These are phyloP conservation scores for Agriopis leucophaearia DNA, from an alignment of 2,888 invertebrate genomes.

Conservation along the genomic window DNA sequence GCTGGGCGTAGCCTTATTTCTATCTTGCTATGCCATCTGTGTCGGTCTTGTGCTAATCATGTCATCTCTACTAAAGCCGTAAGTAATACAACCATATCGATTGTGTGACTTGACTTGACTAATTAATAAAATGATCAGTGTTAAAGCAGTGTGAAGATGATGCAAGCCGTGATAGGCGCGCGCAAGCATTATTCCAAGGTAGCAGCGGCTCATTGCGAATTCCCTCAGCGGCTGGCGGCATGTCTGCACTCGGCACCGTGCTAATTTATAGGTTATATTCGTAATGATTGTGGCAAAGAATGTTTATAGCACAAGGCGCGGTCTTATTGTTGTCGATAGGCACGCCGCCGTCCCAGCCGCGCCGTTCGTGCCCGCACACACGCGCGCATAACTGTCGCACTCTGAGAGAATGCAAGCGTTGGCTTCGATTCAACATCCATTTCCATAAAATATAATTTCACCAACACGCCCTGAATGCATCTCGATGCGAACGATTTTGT, in stretches of 20 bases:
- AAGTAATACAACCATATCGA: not conserved
- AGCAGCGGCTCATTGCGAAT: slow-evolving; percentile 69
- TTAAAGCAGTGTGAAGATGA: slow-evolving; percentile 40
- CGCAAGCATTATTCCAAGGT: slow-evolving; percentile 60
- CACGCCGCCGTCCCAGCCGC: slow-evolving; percentile 53
- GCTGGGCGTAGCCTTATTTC: too few relatives aligned
- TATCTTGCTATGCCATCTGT: too few relatives aligned
- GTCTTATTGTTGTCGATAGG: slow-evolving; percentile 81
- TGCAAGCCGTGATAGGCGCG: slow-evolving; percentile 47
- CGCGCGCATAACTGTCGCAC: slow-evolving; percentile 75
- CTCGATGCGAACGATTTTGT: slow-evolving; percentile 66
- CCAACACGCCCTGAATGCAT: slow-evolving; percentile 68
- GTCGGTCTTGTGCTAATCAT: too few relatives aligned
- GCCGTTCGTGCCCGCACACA: slow-evolving; percentile 68
- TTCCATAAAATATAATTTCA: slow-evolving; percentile 82
- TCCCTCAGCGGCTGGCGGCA: slow-evolving; percentile 65
- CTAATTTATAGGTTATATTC: slow-evolving; percentile 85
- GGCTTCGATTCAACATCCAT: slow-evolving; percentile 80
- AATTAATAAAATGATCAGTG: slow-evolving; percentile 39
- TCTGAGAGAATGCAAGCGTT: slow-evolving; percentile 72
- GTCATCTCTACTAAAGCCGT: too few relatives aligned
- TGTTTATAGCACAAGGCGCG: slow-evolving; percentile 82
- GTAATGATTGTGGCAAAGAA: slow-evolving; percentile 83
- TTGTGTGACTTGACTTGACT: slow-evolving; percentile 12
- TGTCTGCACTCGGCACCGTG: slow-evolving; percentile 70